Percentiles rank a stretch among this genome's conserved stretches.
phyloP scores from a whole-genome alignment of 1,140 invertebrate species.

The Rhagoletis zephyria region DNA sequence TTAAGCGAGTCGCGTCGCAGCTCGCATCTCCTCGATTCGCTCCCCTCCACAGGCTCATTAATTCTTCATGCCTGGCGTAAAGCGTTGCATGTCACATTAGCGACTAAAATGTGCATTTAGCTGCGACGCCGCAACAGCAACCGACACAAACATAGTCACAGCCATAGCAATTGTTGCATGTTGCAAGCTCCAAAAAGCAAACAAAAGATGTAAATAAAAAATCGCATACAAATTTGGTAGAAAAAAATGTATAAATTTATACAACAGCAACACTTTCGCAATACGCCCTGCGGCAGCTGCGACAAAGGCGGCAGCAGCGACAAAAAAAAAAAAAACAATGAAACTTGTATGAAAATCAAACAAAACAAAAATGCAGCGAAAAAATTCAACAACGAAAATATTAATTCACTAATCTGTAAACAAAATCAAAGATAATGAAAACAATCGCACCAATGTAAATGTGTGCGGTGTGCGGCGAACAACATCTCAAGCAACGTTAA shows the following conservation, averaged over 20 bases:
- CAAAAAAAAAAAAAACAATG: neutral
- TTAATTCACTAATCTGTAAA: slow-evolving; percentile 56
- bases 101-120: slow-evolving; percentile 55
- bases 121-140: neutral
- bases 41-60: neutral
- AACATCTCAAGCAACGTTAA: neutral
- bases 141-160: neutral
- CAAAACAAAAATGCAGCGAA: slow-evolving; percentile 29
- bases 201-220: neutral
- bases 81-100: slow-evolving; percentile 57
- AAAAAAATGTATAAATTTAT: neutral
- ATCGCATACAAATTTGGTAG: neutral
- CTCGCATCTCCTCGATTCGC: neutral
- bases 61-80: neutral
- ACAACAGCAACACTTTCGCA: slow-evolving; percentile 56
- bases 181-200: slow-evolving; percentile 27
- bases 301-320: neutral
- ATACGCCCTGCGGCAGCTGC: slow-evolving; percentile 54
- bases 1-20: neutral
- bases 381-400: slow-evolving; percentile 53
- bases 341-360: neutral
- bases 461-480: neutral
- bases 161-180: neutral
- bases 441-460: slow-evolving; percentile 53
- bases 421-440: slow-evolving; percentile 56